A percentile compares a stretch with the other conserved stretches of the same genome.
These are phyloP conservation scores for Chrysemys picta DNA, from an alignment of 2,113 vertebrate species.

Conservation along the genomic window DNA sequence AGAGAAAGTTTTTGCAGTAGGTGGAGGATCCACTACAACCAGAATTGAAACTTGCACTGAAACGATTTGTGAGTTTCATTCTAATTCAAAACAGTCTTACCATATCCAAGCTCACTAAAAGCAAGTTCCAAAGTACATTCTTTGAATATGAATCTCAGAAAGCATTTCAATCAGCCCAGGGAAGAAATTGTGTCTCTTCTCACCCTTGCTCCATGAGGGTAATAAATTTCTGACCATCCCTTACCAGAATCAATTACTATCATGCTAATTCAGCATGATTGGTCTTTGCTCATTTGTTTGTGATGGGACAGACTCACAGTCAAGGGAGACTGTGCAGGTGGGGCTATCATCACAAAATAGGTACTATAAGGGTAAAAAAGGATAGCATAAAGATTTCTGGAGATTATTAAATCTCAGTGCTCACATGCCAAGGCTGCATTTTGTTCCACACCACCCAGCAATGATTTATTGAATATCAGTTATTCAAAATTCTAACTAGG, in stretches of 20 bases:
- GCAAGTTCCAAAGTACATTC: neutral
- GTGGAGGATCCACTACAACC: neutral
- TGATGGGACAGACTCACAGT: neutral
- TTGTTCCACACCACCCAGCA: neutral
- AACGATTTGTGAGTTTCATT: conserved; percentile 46
- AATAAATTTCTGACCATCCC: neutral
- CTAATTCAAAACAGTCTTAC: conserved; percentile 19
- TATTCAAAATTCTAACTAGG: neutral
- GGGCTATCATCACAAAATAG: neutral
- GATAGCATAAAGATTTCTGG: neutral
- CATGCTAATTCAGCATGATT: neutral
- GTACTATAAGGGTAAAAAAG: neutral
- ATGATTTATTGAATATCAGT: neutral
- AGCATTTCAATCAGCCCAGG: neutral
- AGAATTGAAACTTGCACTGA: conserved; percentile 51
- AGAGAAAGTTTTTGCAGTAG: neutral
- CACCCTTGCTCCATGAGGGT: neutral
- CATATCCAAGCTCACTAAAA: neutral
- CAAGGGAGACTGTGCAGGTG: neutral
- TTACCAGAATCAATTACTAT: neutral
- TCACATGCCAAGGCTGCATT: neutral
- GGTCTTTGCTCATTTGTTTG: neutral
- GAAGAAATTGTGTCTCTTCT: neutral
- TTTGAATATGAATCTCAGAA: neutral
- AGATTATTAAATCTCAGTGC: neutral